Conservation (phyloP, 2,888 invertebrate species). For the Thymelicus sylvestris region DNA sequence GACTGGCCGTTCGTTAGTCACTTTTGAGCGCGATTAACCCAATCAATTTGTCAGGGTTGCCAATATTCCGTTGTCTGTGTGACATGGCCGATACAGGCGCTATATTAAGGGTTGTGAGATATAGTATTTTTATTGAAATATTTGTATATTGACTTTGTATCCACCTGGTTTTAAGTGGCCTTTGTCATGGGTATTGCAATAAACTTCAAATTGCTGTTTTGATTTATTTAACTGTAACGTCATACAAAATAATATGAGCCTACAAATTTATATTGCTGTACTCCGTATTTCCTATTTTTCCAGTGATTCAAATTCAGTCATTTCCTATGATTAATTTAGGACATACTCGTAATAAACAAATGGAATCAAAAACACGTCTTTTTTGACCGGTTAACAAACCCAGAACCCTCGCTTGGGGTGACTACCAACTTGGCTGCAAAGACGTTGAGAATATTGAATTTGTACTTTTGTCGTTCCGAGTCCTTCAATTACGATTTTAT, state of each 20-base stretch:
- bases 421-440: no score
- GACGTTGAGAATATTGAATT: neutral
- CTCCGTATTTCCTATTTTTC: no score
- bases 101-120: neutral
- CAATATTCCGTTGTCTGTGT: slow-evolving; percentile 37
- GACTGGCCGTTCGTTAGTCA: slow-evolving; percentile 46
- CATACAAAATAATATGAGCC: no score
- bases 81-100: neutral
- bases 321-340: neutral
- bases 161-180: neutral
- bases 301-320: no score
- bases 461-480: neutral
- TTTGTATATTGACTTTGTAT: neutral
- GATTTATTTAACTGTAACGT: neutral
- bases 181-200: neutral
- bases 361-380: neutral
- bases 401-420: no score
- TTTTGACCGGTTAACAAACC: no score
- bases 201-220: no score
- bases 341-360: no score
- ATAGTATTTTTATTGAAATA: neutral
- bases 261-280: no score
- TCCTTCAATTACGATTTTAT: slow-evolving; percentile 7
- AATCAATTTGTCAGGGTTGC: slow-evolving; percentile 47
- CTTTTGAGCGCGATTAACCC: slow-evolving; percentile 48